Percentiles rank a stretch among this genome's conserved stretches.
Conservation (phyloP, 2,797 vertebrate genomes). For the Anabacerthia variegaticeps region DNA sequence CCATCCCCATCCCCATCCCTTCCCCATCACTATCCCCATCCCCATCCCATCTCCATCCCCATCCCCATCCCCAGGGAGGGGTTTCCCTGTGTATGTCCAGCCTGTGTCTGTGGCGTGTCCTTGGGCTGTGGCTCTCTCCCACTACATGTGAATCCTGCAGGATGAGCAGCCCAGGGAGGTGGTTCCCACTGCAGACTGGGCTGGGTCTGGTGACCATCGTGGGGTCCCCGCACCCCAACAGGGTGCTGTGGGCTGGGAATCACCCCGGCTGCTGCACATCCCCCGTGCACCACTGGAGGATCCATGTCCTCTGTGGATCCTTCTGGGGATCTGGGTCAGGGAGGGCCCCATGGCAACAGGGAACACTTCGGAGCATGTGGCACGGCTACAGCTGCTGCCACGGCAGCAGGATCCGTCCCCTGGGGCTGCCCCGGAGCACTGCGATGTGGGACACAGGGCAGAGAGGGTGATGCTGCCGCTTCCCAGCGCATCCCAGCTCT, state of each 20-base stretch:
- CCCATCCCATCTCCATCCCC: not conserved
- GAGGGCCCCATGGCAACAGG: not conserved
- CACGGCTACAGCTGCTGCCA: not conserved
- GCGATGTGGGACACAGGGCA: not conserved
- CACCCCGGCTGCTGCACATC: fast-evolving
- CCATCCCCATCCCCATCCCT: not conserved
- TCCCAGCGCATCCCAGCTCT: not conserved
- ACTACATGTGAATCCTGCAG: fast-evolving
- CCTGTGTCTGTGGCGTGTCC: not conserved
- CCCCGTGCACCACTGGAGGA: not conserved
- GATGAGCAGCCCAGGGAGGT: not conserved
- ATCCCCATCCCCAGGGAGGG: not conserved
- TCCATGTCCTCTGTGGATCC: not conserved
- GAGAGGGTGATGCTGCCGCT: not conserved
- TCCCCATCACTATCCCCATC: not conserved
- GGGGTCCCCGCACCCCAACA: not conserved
- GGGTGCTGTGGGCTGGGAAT: not conserved
- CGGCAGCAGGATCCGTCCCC: not conserved
- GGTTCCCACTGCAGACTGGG: not conserved
- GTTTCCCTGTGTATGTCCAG: not conserved
- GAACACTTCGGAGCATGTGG: not conserved
- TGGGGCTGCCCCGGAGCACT: not conserved
- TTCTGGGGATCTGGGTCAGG: not conserved
- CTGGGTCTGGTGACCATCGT: not conserved
- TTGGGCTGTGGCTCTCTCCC: not conserved